Base-by-base conservation (phyloP, 2,797 vertebrate species). In the Brachymystax lenok region DNA sequence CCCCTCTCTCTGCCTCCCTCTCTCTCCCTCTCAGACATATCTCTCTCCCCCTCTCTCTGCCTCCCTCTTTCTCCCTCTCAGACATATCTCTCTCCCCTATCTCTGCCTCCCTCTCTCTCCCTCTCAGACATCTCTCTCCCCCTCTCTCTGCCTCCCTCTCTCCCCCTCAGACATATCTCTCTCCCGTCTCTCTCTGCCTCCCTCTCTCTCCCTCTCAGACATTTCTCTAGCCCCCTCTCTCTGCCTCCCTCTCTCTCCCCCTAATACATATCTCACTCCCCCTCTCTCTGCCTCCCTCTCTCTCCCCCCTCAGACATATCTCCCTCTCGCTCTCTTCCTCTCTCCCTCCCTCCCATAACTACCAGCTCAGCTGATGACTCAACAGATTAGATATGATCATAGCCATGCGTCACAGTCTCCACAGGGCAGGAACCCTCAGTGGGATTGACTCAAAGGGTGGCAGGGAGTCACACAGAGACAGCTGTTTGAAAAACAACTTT, bases 161-260 rank as follows among this genome's bases (percentile, higher is more conserved):
- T 30, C 28, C 28, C 28, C 17, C 61, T 75, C 73, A 16, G 30
- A 84, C 74, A 28, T 87, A 72, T 83, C 69, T 83, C 76, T 87
- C 10, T 63, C n/a, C n/a, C 21, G n/a, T 21, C 51, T 69, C 40
- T 30, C 69, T 74, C 10, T 69, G 52, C 50, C 50, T 59, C 21
- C 50, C 59, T 28, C 64, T 4, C 17, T 33, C 46, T 73, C 21
- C 59, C n/a, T 0, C 10, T 24, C 21, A 12, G 5, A 2, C 59
- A 12, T 61, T 2, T n/a, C 59, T 21, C 13, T 5, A 1, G 8
- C 35, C 5, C 30, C 27, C 66, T 19, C 27, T 16, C 30, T 30
- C 27, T 27, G 7, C 27, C 27, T 2, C 8, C 12, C 21, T 30
- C 28, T 7, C 10, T 68, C 10, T 68, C 24, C 27, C 27, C 2